Conservation (phyloP, 2,113 vertebrate species). For the Rhinolophus ferrumequinum region DNA sequence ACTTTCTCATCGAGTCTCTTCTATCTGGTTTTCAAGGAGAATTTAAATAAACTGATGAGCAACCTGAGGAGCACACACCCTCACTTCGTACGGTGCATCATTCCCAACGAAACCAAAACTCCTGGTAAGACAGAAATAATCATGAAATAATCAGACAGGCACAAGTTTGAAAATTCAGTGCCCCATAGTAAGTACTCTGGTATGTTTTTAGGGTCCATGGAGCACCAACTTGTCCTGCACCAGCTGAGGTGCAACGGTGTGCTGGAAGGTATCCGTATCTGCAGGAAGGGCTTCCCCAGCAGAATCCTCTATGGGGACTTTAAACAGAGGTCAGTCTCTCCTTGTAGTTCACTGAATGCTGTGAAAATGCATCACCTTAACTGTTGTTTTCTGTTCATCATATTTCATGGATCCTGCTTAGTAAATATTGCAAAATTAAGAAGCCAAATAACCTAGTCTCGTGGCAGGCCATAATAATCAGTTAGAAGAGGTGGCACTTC, state of each 20-base stretch:
- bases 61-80: slow-evolving; percentile 94
- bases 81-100: slow-evolving; percentile 95
- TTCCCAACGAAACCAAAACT: slow-evolving; percentile 97
- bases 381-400: neutral
- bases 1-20: slow-evolving; percentile 41
- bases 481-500: neutral
- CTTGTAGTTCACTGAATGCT: neutral
- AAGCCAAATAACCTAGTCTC: neutral
- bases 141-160: neutral
- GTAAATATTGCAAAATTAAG: neutral
- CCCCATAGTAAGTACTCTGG: neutral
- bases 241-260: slow-evolving; percentile 94
- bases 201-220: slow-evolving; percentile 88
- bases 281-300: slow-evolving; percentile 94
- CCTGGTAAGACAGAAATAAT: slow-evolving; percentile 86
- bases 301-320: slow-evolving; percentile 93
- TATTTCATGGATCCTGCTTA: neutral
- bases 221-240: slow-evolving; percentile 92
- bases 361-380: neutral
- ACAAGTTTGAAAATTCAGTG: neutral
- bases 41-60: slow-evolving; percentile 95
- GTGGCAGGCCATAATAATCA: neutral
- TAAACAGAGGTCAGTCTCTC: slow-evolving; percentile 89
- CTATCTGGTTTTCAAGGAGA: slow-evolving; percentile 88
- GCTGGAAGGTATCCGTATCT: slow-evolving; percentile 93